Conservation (phyloP, 1,140 invertebrate species). For the Drosophila sechellia region DNA sequence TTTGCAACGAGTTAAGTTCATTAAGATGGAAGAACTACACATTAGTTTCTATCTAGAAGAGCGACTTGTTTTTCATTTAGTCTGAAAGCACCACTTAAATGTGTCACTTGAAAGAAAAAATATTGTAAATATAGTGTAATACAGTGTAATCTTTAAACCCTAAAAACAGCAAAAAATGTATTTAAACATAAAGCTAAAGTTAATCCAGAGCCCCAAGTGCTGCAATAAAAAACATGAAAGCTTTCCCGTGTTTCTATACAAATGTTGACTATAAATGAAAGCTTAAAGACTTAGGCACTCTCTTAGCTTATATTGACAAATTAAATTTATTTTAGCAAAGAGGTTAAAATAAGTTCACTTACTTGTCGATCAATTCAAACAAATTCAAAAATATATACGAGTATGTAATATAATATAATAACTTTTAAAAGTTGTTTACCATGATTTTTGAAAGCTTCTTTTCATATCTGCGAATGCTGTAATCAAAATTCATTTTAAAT, state of each 20-base stretch:
- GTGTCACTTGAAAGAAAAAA: neutral
- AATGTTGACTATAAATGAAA: conserved; percentile 41
- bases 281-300: neutral
- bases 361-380: too few species aligned
- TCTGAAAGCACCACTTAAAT: neutral
- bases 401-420: too few species aligned
- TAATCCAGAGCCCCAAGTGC: neutral
- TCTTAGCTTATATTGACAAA: neutral
- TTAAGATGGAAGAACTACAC: conserved; percentile 26
- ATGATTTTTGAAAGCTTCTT: too few species aligned
- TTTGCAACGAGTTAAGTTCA: conserved; percentile 5
- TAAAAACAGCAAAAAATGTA: conserved; percentile 12
- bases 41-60: neutral
- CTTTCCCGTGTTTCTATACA: conserved; percentile 12
- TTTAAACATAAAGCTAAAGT: conserved; percentile 1
- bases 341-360: neutral
- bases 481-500: neutral
- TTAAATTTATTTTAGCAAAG: neutral
- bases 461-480: too few species aligned
- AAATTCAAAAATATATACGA: too few species aligned
- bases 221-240: neutral
- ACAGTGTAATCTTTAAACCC: too few species aligned
- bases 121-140: too few species aligned
- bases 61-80: neutral
- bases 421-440: too few species aligned